These are phyloP conservation scores for Drosophila diplacantha DNA, from an alignment of 2,888 invertebrate species.

Conservation along the genomic window DNA sequence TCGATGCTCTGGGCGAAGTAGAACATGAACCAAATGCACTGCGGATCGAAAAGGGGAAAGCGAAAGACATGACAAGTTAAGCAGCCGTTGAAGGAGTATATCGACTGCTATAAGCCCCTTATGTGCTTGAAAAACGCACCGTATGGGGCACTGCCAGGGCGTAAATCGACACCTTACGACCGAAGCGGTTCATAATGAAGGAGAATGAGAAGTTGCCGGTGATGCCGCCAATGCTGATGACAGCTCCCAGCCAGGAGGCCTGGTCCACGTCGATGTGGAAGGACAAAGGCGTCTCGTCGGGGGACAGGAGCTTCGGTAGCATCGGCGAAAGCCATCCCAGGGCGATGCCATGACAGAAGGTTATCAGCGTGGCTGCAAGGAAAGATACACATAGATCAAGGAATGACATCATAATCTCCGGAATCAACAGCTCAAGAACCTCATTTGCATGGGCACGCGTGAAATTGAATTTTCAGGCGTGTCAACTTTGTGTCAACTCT, in stretches of 20 bases:
- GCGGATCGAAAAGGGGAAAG: background rate
- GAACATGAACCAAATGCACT: slow-evolving; percentile 73
- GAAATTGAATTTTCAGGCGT: slow-evolving; percentile 27
- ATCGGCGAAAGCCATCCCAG: slow-evolving; percentile 75
- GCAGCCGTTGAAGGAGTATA: background rate
- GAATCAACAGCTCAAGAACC: slow-evolving; percentile 31
- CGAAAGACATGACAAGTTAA: background rate
- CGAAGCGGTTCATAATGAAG: slow-evolving; percentile 65
- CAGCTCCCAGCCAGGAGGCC: slow-evolving; percentile 75
- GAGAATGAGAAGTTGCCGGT: slow-evolving; percentile 72
- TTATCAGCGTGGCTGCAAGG: slow-evolving; percentile 67
- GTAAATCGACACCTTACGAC: slow-evolving; percentile 71
- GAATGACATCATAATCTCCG: slow-evolving; percentile 11
- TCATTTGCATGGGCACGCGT: slow-evolving; percentile 31
- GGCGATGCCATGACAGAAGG: slow-evolving; percentile 73
- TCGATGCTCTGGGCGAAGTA: slow-evolving; percentile 69
- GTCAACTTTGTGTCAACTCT: slow-evolving; percentile 25
- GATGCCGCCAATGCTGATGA: slow-evolving; percentile 71
- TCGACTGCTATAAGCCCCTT: background rate
- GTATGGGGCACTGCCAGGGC: slow-evolving; percentile 72
- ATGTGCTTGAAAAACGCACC: slow-evolving; percentile 54
- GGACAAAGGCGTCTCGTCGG: slow-evolving; percentile 58
- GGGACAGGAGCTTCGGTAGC: slow-evolving; percentile 63
- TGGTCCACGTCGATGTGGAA: slow-evolving; percentile 68
- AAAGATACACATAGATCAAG: slow-evolving; percentile 11